phyloP scores from a whole-genome alignment of 2,797 vertebrate species.

The Glossophaga mutica region DNA sequence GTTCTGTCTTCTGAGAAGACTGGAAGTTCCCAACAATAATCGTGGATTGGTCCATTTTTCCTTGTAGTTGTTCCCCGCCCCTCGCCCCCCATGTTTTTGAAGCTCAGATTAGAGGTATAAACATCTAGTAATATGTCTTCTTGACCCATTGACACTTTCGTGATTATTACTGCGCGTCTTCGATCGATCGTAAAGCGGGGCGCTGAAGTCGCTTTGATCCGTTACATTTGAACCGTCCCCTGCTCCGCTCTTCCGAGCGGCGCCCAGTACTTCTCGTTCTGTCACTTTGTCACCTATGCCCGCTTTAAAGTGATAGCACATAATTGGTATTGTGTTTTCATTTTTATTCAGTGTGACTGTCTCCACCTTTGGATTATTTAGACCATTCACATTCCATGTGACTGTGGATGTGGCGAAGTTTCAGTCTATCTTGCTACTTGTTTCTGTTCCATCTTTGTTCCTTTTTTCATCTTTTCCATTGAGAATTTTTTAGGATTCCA shows the following conservation, averaged over 20 bases:
- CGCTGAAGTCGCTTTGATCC: neutral
- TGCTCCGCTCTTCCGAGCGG: neutral
- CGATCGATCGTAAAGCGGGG: neutral
- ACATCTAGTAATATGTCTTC: neutral
- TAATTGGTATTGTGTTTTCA: neutral
- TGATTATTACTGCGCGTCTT: neutral
- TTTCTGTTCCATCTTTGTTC: neutral
- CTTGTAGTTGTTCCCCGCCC: neutral
- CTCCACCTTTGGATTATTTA: neutral
- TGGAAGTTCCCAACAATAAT: neutral
- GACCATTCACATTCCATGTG: neutral
- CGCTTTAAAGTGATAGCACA: neutral
- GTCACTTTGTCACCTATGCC: neutral
- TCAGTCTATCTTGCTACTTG: neutral
- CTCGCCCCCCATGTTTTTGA: neutral
- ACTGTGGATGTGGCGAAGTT: neutral
- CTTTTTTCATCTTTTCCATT: neutral
- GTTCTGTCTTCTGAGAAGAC: constrained; percentile 13
- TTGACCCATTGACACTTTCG: neutral
- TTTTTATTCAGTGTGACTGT: neutral
- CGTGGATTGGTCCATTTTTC: neutral
- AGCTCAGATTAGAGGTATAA: neutral
- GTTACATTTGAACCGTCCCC: neutral
- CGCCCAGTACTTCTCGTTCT: neutral
- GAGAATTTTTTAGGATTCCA: neutral